Conservation (phyloP, 2,888 invertebrate species). For the Dolomedes plantarius region DNA sequence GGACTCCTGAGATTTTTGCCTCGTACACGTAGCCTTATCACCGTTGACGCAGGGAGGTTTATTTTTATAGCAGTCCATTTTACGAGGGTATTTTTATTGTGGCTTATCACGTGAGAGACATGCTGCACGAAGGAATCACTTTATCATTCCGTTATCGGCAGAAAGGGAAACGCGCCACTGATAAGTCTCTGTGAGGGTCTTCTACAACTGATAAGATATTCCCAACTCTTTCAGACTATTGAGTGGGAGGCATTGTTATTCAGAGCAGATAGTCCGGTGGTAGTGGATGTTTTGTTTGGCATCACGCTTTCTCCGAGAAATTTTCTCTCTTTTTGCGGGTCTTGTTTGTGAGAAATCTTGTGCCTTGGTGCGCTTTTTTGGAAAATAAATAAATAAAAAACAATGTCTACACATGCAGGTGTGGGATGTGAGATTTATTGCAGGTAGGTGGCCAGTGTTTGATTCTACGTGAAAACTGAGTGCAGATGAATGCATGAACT, state of each 20-base stretch:
- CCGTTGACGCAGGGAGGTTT: too few relatives aligned
- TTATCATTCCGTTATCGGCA: constrained; percentile 27
- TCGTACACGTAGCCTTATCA: too few relatives aligned
- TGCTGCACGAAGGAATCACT: not conserved
- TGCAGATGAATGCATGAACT: too few relatives aligned
- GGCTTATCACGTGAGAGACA: constrained; percentile 45
- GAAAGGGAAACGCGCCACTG: constrained; percentile 55
- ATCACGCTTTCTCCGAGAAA: not conserved
- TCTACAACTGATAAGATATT: constrained; percentile 14
- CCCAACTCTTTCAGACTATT: constrained; percentile 7
- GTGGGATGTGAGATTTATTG: too few relatives aligned
- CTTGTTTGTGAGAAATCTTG: too few relatives aligned
- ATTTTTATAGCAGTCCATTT: not conserved
- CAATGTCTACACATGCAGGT: too few relatives aligned
- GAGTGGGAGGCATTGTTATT: constrained; percentile 44
- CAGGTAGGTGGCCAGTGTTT: too few relatives aligned
- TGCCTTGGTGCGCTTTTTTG: too few relatives aligned
- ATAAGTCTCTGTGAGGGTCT: constrained; percentile 37
- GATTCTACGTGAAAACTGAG: too few relatives aligned
- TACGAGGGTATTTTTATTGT: not conserved
- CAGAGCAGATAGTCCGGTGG: not conserved
- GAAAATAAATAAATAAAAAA: too few relatives aligned
- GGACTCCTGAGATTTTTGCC: too few relatives aligned
- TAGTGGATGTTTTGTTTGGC: constrained; percentile 5
- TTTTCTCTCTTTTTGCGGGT: too few relatives aligned